Percentiles rank a stretch among this genome's conserved stretches.
Conservation (phyloP, 2,888 invertebrate species). For the Alcis repandata region DNA sequence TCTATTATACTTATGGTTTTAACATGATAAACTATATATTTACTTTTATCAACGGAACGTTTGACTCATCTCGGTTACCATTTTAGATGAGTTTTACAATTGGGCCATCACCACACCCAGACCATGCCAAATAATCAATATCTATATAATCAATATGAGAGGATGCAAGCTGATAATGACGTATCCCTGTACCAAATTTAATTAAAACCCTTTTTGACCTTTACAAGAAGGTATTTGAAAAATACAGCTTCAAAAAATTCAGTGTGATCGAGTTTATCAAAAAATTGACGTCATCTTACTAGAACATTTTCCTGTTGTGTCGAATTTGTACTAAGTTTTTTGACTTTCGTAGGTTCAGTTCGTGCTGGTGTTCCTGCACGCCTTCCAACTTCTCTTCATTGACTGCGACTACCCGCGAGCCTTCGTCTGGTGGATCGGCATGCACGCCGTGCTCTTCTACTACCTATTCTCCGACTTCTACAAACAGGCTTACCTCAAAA, state of each 20-base stretch:
- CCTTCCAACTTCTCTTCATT: constrained; percentile 95
- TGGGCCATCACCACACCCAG: too few relatives aligned
- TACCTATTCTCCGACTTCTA: constrained; percentile 97
- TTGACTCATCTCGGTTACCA: too few relatives aligned
- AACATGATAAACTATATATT: not conserved
- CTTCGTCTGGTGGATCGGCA: constrained; percentile 96
- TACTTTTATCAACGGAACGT: not conserved
- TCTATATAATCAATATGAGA: too few relatives aligned
- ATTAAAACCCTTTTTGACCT: too few relatives aligned
- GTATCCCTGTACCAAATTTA: too few relatives aligned
- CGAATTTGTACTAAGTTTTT: not conserved
- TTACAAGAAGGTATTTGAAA: too few relatives aligned
- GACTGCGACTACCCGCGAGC: constrained; percentile 96
- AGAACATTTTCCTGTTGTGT: not conserved
- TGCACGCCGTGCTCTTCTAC: constrained; percentile 97
- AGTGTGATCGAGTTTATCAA: too few relatives aligned
- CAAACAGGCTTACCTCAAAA: constrained; percentile 90
- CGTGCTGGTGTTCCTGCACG: constrained; percentile 94
- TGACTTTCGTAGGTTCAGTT: constrained; percentile 91
- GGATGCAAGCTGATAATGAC: too few relatives aligned
- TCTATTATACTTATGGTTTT: not conserved
- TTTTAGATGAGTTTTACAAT: too few relatives aligned
- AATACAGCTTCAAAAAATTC: too few relatives aligned
- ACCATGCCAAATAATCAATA: too few relatives aligned
- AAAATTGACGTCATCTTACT: too few relatives aligned